Evolutionary conservation across 2,113 vertebrate genomes (phyloP), one percentile per base, ranked within the genome.

Genomic region (Crypturellus undulatus): DNA sequence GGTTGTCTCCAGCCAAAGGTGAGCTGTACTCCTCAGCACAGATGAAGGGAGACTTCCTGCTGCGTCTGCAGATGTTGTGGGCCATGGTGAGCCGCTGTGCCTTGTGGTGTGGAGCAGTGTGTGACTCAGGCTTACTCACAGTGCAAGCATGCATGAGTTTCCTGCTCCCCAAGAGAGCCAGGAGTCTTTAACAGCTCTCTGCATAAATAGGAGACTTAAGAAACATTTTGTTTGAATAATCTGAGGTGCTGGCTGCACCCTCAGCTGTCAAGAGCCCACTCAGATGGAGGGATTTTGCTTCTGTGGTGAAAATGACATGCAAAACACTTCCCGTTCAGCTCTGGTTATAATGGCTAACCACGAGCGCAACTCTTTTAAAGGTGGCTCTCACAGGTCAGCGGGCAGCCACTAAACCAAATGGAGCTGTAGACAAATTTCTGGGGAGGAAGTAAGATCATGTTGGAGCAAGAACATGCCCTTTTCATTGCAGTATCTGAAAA

Each of bases 71-170:
- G 40, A 72, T 36, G 12, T 4, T 2, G 28, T 63, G 68, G n/a
- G 16, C 30, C 52, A 42, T 34, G 42, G 72, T 15, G 10, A 87
- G 47, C 15, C 6, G 56, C 65, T 90, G 59, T 17, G 34, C 64
- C 65, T 70, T 86, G 60, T 59, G 56, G 47, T 42, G 8, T 26
- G 47, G 34, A 81, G 76, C 10, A 14, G 2, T 36, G n/a, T 34
- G 18, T 96, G 88, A 96, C 86, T 95, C 88, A 90, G 76, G 21
- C 59, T 86, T 34, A 56, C 34, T 93, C 79, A 90, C 47, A 59
- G 78, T 65, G 43, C 65, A 94, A 68, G 79, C 19, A 96, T 78
- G 79, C 28, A 62, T 88, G 20, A 80, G 59, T 94, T 94, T 90
- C 32, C 69, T 69, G 51, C 40, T 24, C 69, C 10, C 24, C 6